Evolutionary conservation across 2,888 invertebrate genomes (phyloP).

Genomic region (Pediacus dermestoides): DNA sequence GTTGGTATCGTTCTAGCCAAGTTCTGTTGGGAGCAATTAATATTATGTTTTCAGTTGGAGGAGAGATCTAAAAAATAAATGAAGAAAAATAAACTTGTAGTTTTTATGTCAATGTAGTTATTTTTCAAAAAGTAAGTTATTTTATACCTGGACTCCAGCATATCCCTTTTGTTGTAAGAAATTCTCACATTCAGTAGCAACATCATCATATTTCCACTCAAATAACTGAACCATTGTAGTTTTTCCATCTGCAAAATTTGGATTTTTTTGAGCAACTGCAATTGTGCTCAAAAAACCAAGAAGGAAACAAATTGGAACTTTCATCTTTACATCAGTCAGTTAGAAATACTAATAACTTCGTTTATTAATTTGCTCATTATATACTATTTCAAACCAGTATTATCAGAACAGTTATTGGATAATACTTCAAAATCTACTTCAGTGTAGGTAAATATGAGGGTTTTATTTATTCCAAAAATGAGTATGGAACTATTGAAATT

Average conservation of each 20-base stretch:
- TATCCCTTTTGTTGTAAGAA: slow-evolving; percentile 72
- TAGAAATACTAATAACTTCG: too few relatives aligned
- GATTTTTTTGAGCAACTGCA: slow-evolving; percentile 51
- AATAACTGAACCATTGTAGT: slow-evolving; percentile 71
- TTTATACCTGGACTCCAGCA: slow-evolving; percentile 70
- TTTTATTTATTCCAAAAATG: too few relatives aligned
- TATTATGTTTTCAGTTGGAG: slow-evolving; percentile 68
- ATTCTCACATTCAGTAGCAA: slow-evolving; percentile 74
- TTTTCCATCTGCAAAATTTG: slow-evolving; percentile 56
- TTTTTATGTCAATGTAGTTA: too few relatives aligned
- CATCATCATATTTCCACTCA: slow-evolving; percentile 81
- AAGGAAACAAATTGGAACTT: background rate
- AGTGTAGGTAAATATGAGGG: too few relatives aligned
- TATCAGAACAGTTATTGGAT: too few relatives aligned
- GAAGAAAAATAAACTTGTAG: too few relatives aligned
- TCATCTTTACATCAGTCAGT: too few relatives aligned
- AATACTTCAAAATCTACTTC: too few relatives aligned
- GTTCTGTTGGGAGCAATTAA: slow-evolving; percentile 58
- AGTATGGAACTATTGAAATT: too few relatives aligned
- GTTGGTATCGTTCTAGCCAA: slow-evolving; percentile 90
- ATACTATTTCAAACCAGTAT: too few relatives aligned
- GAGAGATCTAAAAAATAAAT: slow-evolving; percentile 77
- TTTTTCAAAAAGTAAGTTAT: slow-evolving; percentile 5
- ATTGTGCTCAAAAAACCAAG: slow-evolving; percentile 3
- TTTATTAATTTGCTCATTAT: too few relatives aligned